These are phyloP conservation scores for Sylvilagus bachmani DNA, from an alignment of 2,113 vertebrate species.

Conservation along the genomic window DNA sequence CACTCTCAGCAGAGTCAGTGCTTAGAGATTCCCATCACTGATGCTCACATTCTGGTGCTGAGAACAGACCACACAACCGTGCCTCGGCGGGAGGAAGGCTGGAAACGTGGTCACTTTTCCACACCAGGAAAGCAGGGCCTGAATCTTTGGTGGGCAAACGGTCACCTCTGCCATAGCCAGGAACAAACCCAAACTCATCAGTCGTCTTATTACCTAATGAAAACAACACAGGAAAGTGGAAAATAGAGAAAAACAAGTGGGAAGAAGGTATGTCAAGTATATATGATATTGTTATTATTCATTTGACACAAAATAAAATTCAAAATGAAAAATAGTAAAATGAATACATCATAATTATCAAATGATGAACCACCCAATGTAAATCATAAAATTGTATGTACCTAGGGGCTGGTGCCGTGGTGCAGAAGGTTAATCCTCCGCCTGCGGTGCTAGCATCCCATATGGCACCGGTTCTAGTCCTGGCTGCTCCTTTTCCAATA, in stretches of 20 bases:
- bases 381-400: not conserved
- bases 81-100: not conserved
- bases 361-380: not conserved
- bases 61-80: not conserved
- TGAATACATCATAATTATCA: not conserved
- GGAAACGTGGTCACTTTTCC: not conserved
- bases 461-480: too few relatives aligned
- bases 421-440: too few relatives aligned
- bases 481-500: too few relatives aligned
- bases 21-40: not conserved
- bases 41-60: not conserved
- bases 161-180: not conserved
- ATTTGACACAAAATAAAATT: constrained; percentile 12
- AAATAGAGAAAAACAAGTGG: not conserved
- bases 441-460: too few relatives aligned
- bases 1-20: not conserved
- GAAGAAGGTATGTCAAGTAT: not conserved
- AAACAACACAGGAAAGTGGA: not conserved
- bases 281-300: not conserved
- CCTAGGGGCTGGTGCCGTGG: too few relatives aligned
- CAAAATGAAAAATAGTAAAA: constrained; percentile 25
- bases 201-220: not conserved
- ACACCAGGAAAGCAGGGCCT: fast-evolving
- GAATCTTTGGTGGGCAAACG: not conserved
- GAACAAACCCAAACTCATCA: not conserved